Base-by-base conservation (phyloP, 2,888 invertebrate species). In the Carcina quercana region DNA sequence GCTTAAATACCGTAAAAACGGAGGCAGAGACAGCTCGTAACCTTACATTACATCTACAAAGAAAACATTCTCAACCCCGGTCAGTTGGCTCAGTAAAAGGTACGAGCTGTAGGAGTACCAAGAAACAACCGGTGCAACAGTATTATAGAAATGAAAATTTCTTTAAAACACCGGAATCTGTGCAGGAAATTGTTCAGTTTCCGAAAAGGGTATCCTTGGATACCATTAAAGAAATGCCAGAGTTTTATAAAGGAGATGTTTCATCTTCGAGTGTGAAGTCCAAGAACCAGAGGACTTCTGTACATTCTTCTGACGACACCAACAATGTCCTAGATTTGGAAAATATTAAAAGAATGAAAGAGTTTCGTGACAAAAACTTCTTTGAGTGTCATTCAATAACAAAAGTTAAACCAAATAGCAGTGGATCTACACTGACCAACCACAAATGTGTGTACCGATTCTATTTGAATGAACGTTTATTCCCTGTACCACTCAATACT, bases 331-430 rank as follows among this genome's bases (percentile, higher is more conserved):
- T 24, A 12, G 12, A 11, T 24, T 10, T 12, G 24, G n/a, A n/a
- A 4, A 24, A 12, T 11, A 11, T 24, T 0, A 42, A 57, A 14
- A 46, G 58, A 3, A 30, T 83, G n/a, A 76, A 71, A 37, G 69
- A 79, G 43, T 89, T 88, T 42, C 71, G 89, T 8, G 63, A 78
- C 2, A 67, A 85, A 5, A 86, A 88, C 47, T 89, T 86, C 47
- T 88, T 88, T 37, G 88, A 89, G 42, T 87, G 87, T n/a, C 87
- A 88, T 48, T 86, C 87, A 1, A 71, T 59, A 51, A 68, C 68
- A 6, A 65, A 74, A 33, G 45, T 75, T 0, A 58, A 59, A 12
- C 50, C 34, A 3, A 63, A 50, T 29, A 53, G 50, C 0, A 69
- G 59, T 13, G 62, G 41, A 2, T 64, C 57, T 1, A 59, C 44